Evolutionary conservation across 2,113 vertebrate genomes (phyloP).

Genomic region (Atlantisia rogersi): DNA sequence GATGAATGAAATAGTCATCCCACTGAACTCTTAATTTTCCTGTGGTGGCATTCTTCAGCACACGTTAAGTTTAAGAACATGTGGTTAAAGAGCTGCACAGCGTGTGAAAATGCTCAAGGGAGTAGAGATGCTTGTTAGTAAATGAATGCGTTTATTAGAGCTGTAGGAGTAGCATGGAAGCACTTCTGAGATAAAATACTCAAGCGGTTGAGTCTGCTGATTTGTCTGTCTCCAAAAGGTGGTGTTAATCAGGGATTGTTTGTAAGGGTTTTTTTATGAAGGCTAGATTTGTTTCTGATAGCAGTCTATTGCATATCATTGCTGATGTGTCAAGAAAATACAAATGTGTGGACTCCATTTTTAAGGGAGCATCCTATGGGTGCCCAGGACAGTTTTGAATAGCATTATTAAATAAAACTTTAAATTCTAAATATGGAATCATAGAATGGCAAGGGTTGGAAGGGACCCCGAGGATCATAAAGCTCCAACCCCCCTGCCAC

Average conservation of each 20-base stretch:
- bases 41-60: slow-evolving; percentile 41
- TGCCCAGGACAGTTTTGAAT: not conserved
- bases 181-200: slow-evolving; percentile 33
- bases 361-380: not conserved
- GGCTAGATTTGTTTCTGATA: slow-evolving; percentile 12
- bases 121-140: slow-evolving; percentile 42
- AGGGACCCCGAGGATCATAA: no score
- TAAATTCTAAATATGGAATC: not conserved
- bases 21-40: slow-evolving; percentile 62
- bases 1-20: slow-evolving; percentile 63
- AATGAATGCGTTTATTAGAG: slow-evolving; percentile 52
- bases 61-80: not conserved
- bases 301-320: not conserved
- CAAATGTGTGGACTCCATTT: not conserved
- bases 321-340: not conserved
- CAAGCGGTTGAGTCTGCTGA: slow-evolving; percentile 10
- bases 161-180: not conserved
- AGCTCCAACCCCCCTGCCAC: no score
- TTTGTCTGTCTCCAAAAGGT: slow-evolving; percentile 47
- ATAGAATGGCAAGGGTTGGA: no score
- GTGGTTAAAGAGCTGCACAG: slow-evolving; percentile 11
- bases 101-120: not conserved
- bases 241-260: slow-evolving; percentile 58
- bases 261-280: slow-evolving; percentile 4
- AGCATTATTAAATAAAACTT: not conserved